Base-by-base conservation (phyloP, 2,797 vertebrate species). In the Sebastes iracundus region DNA sequence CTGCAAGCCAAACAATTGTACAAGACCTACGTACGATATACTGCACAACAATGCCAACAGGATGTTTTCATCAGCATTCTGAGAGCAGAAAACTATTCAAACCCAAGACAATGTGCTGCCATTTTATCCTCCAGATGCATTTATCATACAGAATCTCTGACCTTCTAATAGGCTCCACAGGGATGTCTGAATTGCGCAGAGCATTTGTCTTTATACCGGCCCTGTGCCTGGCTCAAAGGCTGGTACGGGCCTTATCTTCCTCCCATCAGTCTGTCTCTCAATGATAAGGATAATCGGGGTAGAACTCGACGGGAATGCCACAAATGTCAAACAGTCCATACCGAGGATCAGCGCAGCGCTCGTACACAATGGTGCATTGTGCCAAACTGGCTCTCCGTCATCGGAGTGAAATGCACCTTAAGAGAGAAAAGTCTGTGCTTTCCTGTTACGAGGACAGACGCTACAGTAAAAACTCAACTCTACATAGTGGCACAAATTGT, bases 261-360 rank as follows among this genome's bases (percentile, higher is more conserved):
- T 77, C 70, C 74, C 83, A 91, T 93, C 90, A 68, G 91, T 71
- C 92, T 87, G 92, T 84, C 89, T 92, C 84, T 80, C 83, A 77
- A 63, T 83, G 90, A 94, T 93, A 93, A 93, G 88, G 74, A 88
- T 82, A 90, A 91, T 92, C 80, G 12, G 80, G 68, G 76, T 46
- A 79, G 84, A 89, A 80, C 75, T 90, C 67, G 3, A 76, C 11
- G 66, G 81, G 90, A 90, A 92, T 86, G 82, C 92, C 81, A 84
- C 84, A 87, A 90, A 92, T 87, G 86, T 90, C 84, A 86, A 85
- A 86, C 79, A 76, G 77, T 75, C 71, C 88, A 89, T 88, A 70
- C 66, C 66, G 30, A 76, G 74, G 67, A 87, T 83, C 85, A 56
- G 89, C 60, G 4, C 79, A 32, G 78, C 23, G 4, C 32, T 75